Conservation (phyloP, 2,888 invertebrate genomes). For the Auanema sp. region DNA sequence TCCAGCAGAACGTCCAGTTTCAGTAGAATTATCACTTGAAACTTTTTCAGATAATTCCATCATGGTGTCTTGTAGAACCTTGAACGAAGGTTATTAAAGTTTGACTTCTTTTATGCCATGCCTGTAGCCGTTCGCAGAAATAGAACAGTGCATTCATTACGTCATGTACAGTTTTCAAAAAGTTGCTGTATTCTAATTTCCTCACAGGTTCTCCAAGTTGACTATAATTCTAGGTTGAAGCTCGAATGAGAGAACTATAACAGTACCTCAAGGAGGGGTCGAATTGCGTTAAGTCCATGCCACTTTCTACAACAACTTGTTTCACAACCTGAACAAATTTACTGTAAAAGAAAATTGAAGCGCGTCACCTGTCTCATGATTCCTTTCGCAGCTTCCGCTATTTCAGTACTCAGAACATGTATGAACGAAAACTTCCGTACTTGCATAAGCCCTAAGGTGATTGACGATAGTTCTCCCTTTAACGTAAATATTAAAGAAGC, state of each 20-base stretch:
- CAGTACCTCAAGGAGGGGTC: conserved; percentile 46
- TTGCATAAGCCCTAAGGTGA: conserved; percentile 85
- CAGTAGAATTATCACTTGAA: conserved; percentile 21
- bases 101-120: conserved; percentile 44
- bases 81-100: conserved; percentile 6
- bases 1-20: background rate
- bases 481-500: conserved; percentile 10
- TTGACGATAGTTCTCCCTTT: conserved; percentile 82
- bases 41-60: conserved; percentile 34
- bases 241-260: conserved; percentile 2
- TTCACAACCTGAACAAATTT: conserved; percentile 13
- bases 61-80: conserved; percentile 41
- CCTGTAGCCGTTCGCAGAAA: conserved; percentile 76
- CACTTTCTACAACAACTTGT: conserved; percentile 31
- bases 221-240: conserved; percentile 26
- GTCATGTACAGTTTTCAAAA: conserved; percentile 74
- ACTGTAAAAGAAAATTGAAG: background rate
- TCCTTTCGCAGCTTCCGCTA: conserved; percentile 67
- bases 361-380: conserved; percentile 50
- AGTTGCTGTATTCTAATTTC: conserved; percentile 74
- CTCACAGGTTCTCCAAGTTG: conserved; percentile 72
- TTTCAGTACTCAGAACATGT: conserved; percentile 75
- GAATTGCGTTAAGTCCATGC: conserved; percentile 45
- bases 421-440: conserved; percentile 86
- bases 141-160: conserved; percentile 74